Base-by-base conservation (phyloP, 2,113 vertebrate genomes). In the Motacilla tschutschensis region DNA sequence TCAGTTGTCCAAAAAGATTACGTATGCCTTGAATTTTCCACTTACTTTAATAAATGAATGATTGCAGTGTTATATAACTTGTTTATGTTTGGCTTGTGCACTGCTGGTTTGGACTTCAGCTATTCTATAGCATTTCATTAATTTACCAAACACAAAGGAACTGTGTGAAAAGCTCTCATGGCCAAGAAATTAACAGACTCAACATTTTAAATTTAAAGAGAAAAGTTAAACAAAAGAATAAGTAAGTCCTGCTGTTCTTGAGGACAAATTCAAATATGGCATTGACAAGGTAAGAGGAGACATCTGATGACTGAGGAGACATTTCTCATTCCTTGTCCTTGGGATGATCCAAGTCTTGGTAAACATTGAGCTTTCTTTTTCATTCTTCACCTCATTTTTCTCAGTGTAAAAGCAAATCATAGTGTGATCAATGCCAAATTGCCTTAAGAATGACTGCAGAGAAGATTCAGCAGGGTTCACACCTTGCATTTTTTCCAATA, bases 1-100 rank as follows among this genome's bases (percentile, higher is more conserved):
- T 93, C 87, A 94, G 82, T 93, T 77, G 69, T 93, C 93, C 93
- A 95, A 85, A 91, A 92, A 91, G 87, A 95, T 95, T 92, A 92
- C 79, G 2, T 80, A 71, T 7, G 6, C 44, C 65, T 93, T 79
- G 79, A 83, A 85, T 89, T 94, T 93, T 92, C 91, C 85, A 93
- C 76, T 93, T 83, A 69, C 79, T 93, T 90, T 63, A 93, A 77
- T 87, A 92, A 89, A 90, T 51, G 69, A 92, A 82, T 71, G 85
- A 92, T 94, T 90, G 72, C 87, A 77, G 38, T 11, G 25, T 95
- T 95, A 94, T 77, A 78, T 95, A 95, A 93, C 89, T 92, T 95
- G 94, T 95, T 95, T 95, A 64, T 91, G 87, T 90, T 95, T 19
- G 7, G 47, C 51, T 82, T 79, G 36, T 73, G 75, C 73, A 35